Percentiles rank a stretch among this genome's conserved stretches.
phyloP scores from a whole-genome alignment of 2,113 vertebrate species.

The Azemiops feae region DNA sequence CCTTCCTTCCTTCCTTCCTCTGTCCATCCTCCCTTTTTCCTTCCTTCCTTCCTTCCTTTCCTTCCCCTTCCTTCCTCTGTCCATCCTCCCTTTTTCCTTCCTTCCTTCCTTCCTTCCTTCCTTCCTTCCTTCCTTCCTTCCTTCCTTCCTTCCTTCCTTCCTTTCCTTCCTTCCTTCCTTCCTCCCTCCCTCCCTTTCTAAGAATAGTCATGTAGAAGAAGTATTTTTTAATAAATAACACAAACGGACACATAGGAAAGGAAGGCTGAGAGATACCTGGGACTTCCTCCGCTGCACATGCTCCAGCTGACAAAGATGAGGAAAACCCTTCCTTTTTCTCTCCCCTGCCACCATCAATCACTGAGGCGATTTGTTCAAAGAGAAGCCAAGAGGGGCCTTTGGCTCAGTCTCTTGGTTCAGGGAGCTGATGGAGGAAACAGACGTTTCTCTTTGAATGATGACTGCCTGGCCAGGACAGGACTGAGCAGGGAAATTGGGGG shows the following conservation, averaged over 20 bases:
- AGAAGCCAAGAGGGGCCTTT: not conserved
- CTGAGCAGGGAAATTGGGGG: not conserved
- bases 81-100: rapidly evolving
- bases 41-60: too few species aligned
- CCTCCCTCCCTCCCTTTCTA: too few species aligned
- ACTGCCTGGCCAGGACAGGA: not conserved
- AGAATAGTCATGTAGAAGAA: not conserved
- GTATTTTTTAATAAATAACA: not conserved
- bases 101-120: rapidly evolving
- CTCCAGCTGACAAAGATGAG: not conserved
- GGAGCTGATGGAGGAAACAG: not conserved
- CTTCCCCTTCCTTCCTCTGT: not conserved
- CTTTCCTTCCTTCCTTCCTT: too few species aligned
- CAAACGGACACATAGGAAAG: not conserved
- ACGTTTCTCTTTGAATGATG: not conserved
- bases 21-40: rapidly evolving
- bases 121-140: not conserved
- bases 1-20: too few species aligned
- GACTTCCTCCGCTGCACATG: not conserved
- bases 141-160: too few species aligned
- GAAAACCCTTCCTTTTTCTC: not conserved
- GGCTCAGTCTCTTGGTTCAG: not conserved
- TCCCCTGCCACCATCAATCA: too few species aligned
- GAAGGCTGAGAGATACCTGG: not conserved
- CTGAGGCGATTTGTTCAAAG: not conserved